Percentiles rank a stretch among this genome's conserved stretches.
phyloP scores from a whole-genome alignment of 2,888 invertebrate species.

The Lithophane leautieri region DNA sequence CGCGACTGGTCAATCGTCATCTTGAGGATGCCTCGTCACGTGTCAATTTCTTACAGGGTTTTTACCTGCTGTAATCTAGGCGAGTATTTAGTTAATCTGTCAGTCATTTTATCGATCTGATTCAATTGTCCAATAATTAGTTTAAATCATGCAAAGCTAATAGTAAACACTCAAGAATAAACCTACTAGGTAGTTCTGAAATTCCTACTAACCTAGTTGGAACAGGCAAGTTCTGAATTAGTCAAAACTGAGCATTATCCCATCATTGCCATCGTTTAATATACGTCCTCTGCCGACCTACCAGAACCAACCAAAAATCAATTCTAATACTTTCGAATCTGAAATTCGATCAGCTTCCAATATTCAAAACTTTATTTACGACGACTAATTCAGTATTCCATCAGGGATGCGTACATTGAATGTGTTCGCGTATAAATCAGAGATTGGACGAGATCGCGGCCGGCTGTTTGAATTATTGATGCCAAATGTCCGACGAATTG shows the following conservation, averaged over 20 bases:
- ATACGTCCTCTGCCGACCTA: neutral
- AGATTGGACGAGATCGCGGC: slow-evolving; percentile 62
- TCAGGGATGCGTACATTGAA: slow-evolving; percentile 57
- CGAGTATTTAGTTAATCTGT: neutral
- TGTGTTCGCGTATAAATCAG: slow-evolving; percentile 67
- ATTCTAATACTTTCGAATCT: slow-evolving; percentile 45
- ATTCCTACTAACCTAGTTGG: neutral
- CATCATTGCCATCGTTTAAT: no score
- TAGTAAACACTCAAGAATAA: neutral
- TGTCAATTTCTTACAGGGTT: no score
- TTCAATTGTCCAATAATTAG: neutral
- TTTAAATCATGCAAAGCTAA: neutral
- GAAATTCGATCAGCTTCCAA: slow-evolving; percentile 47
- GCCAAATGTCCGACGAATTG: slow-evolving; percentile 67
- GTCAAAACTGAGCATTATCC: neutral
- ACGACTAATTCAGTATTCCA: slow-evolving; percentile 62
- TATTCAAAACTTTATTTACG: slow-evolving; percentile 61
- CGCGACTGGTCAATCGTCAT: no score
- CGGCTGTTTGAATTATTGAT: slow-evolving; percentile 68
- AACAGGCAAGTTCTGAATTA: neutral
- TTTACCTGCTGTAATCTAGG: no score
- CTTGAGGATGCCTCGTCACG: no score
- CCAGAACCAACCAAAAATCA: slow-evolving; percentile 20
- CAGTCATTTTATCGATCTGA: neutral
- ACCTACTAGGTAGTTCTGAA: neutral